Evolutionary conservation across 2,797 vertebrate species (phyloP), one percentile per base, ranked within the genome.

Genomic region (Clarias fuscus): DNA sequence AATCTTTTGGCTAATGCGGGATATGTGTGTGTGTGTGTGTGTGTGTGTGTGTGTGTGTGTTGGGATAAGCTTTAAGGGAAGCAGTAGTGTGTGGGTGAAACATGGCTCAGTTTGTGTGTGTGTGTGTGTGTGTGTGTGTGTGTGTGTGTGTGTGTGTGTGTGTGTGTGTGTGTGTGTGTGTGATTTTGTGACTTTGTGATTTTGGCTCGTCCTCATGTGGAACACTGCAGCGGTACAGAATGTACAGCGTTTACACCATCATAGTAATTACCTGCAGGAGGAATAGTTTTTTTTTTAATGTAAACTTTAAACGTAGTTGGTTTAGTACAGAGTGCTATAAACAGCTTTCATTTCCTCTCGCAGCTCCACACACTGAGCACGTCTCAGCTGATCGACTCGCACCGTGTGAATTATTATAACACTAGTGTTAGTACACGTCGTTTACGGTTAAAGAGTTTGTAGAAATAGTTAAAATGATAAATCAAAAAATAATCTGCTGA

Each of bases 1-100:
- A 64, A 89, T 76, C 88, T 76, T 67, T 86, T 72, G 67, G 77
- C 20, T 81, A 70, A 61, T 85, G 58, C 68, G 48, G 77, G n/a
- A 72, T 85, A 11, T 43, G 24, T 79, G 62, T n/a, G 73, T 67
- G 80, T n/a, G 64, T 20, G 18, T 48, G 64, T 65, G 83, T 53
- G 30, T 37, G 43, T 56, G 83, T 53, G 30, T 37, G 43, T 56
- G 68, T 33, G n/a, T 68, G 65, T 33, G 65, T 68, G 65, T 67
- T 75, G 72, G 7, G 68, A 62, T 62, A 65, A 5, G 64, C 64
- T 43, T 43, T 43, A 33, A 13, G 10, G 37, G 20, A 72, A 72
- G 37, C 70, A 5, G 70, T 22, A 71, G 40, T 43, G 70, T 72
- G 37, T 72, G 68, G 18, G 70, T 72, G 70, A 22, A 30, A 27